Evolutionary conservation across 2,888 invertebrate genomes (phyloP).

Genomic region (Deladenus siricidicola): DNA sequence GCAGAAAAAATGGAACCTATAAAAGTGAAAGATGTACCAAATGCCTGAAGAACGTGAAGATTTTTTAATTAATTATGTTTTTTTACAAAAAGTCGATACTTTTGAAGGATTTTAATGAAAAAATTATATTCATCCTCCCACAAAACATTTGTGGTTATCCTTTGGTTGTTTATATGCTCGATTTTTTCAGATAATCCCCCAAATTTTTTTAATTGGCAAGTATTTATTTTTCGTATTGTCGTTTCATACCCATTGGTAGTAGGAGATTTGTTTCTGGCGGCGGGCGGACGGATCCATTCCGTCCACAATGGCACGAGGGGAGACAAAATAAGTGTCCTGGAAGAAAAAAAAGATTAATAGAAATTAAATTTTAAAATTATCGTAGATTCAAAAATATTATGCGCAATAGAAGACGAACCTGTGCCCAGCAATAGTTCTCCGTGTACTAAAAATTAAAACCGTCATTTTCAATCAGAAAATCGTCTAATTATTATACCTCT

Average conservation of each 20-base stretch:
- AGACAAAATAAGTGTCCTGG: constrained; percentile 46
- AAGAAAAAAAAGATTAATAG: neutral
- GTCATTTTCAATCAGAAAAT: neutral
- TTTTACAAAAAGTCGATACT: neutral
- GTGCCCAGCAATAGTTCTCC: constrained; percentile 47
- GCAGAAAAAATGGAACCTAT: constrained; percentile 52
- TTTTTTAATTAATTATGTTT: too few relatives aligned
- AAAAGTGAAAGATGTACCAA: neutral
- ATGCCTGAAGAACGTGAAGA: too few relatives aligned
- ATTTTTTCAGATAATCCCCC: too few relatives aligned
- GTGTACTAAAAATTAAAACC: constrained; percentile 34
- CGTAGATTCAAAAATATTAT: neutral
- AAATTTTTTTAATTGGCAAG: too few relatives aligned
- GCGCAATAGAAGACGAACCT: neutral
- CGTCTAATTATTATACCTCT: constrained; percentile 27
- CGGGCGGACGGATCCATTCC: constrained; percentile 36
- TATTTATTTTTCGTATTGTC: too few relatives aligned
- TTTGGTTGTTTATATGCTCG: too few relatives aligned
- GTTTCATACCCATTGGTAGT: constrained; percentile 36
- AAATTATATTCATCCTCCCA: too few relatives aligned
- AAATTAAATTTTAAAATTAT: too few relatives aligned
- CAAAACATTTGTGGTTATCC: too few relatives aligned
- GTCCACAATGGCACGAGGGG: constrained; percentile 39
- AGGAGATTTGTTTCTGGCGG: constrained; percentile 36
- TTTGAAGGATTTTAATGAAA: too few relatives aligned